Evolutionary conservation across 2,113 vertebrate species (phyloP), one percentile per base, ranked within the genome.

Genomic region (Melanerpes aurifrons): DNA sequence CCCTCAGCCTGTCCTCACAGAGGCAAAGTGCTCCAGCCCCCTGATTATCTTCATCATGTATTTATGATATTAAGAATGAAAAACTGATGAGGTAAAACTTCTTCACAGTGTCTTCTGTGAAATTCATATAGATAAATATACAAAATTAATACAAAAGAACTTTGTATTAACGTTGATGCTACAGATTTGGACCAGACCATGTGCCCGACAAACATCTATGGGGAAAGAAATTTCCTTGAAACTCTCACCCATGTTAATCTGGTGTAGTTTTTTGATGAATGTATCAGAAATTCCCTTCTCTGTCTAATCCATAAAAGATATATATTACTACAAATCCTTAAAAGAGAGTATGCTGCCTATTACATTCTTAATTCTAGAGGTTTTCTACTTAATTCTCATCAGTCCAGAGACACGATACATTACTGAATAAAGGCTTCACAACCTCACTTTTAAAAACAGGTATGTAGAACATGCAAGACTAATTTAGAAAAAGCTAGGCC

Each of bases 181-280:
- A 21, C 29, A 71, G 37, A 85, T 69, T 58, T 48, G 6, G 15
- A 79, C 50, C 28, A 83, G 17, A 70, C 8, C 11, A 63, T 11
- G 17, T 71, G 18, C 12, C 31, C 5, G 0, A 75, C 6, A 37
- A 80, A 12, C 4, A 8, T 3, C 25, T 20, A 35, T 0, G 1
- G 12, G 11, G 3, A 58, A 4, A 74, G 21, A 68, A 53, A 1
- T 3, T 50, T 56, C 18, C 40, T 54, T 45, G 17, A 77, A 74
- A 91, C 43, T 45, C 35, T 68, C 35, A 40, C 2, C 2, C 57
- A 37, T 7, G 3, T 82, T 84, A 91, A 74, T 12, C 45, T n/a
- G 17, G 43, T 35, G 7, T 28, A 40, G 3, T 26, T 3, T 54
- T 75, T 29, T 84, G 70, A 92, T 69, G 2, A 72, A 68, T 29